A percentile compares a stretch with the other conserved stretches of the same genome.
These are phyloP conservation scores for Porites evermanni DNA, from an alignment of 92 coral and sea anemone species.

Conservation along the genomic window DNA sequence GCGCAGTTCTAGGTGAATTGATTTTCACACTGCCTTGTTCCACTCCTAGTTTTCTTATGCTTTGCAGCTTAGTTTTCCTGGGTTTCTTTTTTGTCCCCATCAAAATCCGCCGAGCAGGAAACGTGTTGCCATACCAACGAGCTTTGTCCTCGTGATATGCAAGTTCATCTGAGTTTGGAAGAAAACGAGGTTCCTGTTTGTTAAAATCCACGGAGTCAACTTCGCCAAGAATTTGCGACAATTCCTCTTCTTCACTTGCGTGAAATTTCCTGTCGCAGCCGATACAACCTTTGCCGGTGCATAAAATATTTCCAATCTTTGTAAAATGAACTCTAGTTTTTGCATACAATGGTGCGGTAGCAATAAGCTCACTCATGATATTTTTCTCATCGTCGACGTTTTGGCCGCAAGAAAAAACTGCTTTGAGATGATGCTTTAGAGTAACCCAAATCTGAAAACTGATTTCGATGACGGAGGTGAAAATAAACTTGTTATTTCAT, in stretches of 20 bases:
- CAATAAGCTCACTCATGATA: conserved; percentile 38
- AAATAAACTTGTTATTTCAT: neutral
- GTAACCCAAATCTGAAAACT: neutral
- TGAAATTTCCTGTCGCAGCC: conserved; percentile 63
- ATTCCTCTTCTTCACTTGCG: conserved; percentile 44
- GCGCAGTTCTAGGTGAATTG: neutral
- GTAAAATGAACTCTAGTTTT: conserved; percentile 73
- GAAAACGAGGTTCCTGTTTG: conserved; percentile 28
- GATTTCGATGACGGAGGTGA: neutral
- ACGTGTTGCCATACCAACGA: conserved; percentile 34
- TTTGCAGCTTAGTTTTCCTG: conserved; percentile 1
- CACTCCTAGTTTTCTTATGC: neutral
- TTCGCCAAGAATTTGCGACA: conserved; percentile 67
- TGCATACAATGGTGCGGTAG: conserved; percentile 72
- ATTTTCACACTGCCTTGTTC: neutral
- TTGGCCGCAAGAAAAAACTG: neutral
- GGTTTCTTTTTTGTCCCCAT: neutral
- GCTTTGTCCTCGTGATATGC: neutral
- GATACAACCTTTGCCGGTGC: conserved; percentile 89
- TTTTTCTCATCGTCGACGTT: neutral
- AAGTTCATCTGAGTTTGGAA: conserved; percentile 11
- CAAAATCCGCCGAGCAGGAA: neutral
- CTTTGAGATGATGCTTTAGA: neutral
- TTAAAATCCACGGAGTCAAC: conserved; percentile 74
- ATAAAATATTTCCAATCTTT: conserved; percentile 70